These are phyloP conservation scores for Fragum fragum DNA, from an alignment of 2,888 invertebrate genomes.

Conservation along the genomic window DNA sequence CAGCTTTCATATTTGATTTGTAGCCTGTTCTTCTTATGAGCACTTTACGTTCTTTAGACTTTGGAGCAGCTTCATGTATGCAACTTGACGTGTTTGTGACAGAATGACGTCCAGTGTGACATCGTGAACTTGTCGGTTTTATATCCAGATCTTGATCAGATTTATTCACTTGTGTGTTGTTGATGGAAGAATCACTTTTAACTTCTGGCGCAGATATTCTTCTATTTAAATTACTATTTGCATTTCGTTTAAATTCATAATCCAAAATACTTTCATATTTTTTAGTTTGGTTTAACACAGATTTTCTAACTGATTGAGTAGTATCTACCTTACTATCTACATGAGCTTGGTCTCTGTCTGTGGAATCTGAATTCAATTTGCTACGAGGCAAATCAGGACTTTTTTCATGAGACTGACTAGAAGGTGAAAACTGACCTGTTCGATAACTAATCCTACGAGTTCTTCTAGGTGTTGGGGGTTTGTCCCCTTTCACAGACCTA, in stretches of 20 bases:
- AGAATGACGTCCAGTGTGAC: too few relatives aligned
- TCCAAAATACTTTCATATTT: constrained; percentile 7
- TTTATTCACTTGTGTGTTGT: background rate
- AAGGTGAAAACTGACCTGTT: constrained; percentile 54
- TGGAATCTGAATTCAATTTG: constrained; percentile 20
- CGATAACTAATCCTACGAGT: constrained; percentile 61
- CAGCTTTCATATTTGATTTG: constrained; percentile 18
- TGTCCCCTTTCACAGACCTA: background rate
- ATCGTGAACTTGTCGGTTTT: background rate
- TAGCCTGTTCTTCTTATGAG: background rate
- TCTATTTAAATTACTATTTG: background rate
- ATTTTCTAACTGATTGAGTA: background rate
- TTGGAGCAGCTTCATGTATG: background rate
- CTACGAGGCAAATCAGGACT: constrained; percentile 55
- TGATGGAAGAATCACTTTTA: background rate
- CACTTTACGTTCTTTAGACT: background rate
- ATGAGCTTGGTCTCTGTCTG: background rate
- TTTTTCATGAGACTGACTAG: constrained; percentile 47
- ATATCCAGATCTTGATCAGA: background rate
- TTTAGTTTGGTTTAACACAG: background rate
- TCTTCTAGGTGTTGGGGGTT: constrained; percentile 36
- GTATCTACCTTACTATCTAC: background rate
- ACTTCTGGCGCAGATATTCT: background rate
- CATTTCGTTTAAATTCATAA: background rate
- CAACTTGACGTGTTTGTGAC: too few relatives aligned